A percentile compares a stretch with the other conserved stretches of the same genome.
These are phyloP conservation scores for Dryobotodes eremita DNA, from an alignment of 2,888 invertebrate genomes.

Conservation along the genomic window DNA sequence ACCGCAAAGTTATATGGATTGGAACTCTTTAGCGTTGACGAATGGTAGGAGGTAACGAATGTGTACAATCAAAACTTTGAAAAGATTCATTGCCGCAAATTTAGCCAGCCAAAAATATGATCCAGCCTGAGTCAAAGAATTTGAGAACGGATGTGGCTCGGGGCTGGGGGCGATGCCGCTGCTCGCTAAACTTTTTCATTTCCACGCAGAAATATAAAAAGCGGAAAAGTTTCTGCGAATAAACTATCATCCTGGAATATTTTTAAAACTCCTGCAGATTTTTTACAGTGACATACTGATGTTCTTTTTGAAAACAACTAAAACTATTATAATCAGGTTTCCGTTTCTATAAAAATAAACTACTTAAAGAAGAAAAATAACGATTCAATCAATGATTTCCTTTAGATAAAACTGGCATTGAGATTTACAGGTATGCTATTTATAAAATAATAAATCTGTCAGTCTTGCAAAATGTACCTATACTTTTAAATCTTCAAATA, in stretches of 20 bases:
- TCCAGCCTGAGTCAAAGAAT: slow-evolving; percentile 79
- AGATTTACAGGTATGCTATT: slow-evolving; percentile 6
- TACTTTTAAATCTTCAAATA: slow-evolving; percentile 30
- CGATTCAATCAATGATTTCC: neutral
- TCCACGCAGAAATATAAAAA: slow-evolving; percentile 73
- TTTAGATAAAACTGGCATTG: neutral
- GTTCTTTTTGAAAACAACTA: slow-evolving; percentile 29
- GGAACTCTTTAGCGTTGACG: slow-evolving; percentile 83
- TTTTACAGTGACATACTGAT: slow-evolving; percentile 42
- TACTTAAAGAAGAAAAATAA: neutral
- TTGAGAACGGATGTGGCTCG: slow-evolving; percentile 75
- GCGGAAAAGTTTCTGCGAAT: slow-evolving; percentile 67
- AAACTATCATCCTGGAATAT: slow-evolving; percentile 69
- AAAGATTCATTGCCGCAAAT: slow-evolving; percentile 87
- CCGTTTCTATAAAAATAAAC: neutral
- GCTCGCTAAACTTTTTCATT: slow-evolving; percentile 76
- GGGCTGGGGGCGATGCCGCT: slow-evolving; percentile 65
- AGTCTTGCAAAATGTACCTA: slow-evolving; percentile 13
- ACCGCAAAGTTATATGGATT: slow-evolving; percentile 82
- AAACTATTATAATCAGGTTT: neutral
- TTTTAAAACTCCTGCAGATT: slow-evolving; percentile 52
- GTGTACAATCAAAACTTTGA: slow-evolving; percentile 88
- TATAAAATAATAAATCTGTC: slow-evolving; percentile 14
- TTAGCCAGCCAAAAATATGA: slow-evolving; percentile 83
- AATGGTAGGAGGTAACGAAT: slow-evolving; percentile 86